Evolutionary conservation across 2,888 invertebrate species (phyloP), one percentile per base, ranked within the genome.

Genomic region (Melolontha melolontha): DNA sequence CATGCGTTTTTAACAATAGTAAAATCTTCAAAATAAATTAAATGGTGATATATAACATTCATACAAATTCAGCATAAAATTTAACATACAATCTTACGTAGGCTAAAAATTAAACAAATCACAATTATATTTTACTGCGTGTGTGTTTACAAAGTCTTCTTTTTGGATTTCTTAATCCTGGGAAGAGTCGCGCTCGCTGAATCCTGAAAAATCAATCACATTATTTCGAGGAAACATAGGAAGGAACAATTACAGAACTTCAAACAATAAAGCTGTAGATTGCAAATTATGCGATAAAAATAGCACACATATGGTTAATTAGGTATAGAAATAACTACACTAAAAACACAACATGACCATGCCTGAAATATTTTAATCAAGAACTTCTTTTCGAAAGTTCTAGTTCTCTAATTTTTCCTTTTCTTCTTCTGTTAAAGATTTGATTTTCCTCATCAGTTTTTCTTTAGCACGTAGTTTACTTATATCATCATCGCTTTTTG

Each of bases 151-250:
- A 63, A 55, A 65, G 83, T 88, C 86, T 91, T 91, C 86, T 91
- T 90, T 87, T 91, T 92, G 71, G 89, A 83, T 84, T 91, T 91
- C 86, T 91, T 91, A 85, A 87, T 88, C 82, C 91, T 88, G 75
- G 92, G 92, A 75, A 92, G 86, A 75, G 92, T 92, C 80, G 91
- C 90, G 82, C 88, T 89, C 84, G 87, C 85, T 84, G 87, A 84
- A 81, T 89, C 88, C 90, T 90, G 87, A 79, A 90, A 88, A 57
- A 64, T 71, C 50, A 67, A 72, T 66, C 55, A 40, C 27, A 57
- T 57, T 44, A 57, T 54, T 41, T 34, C 27, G 22, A 27, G 10
- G 41, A 52, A 29, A 14, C 1, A 34, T 7, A 16, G 41, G 34
- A 50, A 14, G 40, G 5, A 17, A 50, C 16, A 39, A 29, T 14